A percentile compares a stretch with the other conserved stretches of the same genome.
These are phyloP conservation scores for Eolophus roseicapilla DNA, from an alignment of 2,113 vertebrate genomes.

Conservation along the genomic window DNA sequence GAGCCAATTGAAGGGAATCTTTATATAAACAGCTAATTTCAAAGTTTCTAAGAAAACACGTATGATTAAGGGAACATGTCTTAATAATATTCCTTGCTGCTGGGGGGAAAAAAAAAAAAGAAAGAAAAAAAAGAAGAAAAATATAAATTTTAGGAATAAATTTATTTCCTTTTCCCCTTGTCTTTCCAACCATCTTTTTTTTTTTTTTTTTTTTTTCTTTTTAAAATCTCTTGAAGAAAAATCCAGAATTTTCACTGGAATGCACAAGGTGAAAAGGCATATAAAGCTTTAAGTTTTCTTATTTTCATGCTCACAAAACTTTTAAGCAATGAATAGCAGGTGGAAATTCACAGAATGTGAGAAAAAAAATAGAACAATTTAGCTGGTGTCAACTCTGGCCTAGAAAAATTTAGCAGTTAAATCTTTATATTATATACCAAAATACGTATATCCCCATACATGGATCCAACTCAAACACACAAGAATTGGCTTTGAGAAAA, in stretches of 20 bases:
- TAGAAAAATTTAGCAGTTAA: not conserved
- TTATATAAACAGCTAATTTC: not conserved
- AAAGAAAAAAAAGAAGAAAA: too few relatives aligned
- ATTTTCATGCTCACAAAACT: not conserved
- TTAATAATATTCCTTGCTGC: too few relatives aligned
- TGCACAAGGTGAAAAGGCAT: not conserved
- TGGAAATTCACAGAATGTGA: not conserved
- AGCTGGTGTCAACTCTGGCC: not conserved
- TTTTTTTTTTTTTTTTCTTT: not conserved
- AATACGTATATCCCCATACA: not conserved
- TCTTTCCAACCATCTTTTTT: accelerated
- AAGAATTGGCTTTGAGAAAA: not conserved
- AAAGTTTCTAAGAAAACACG: not conserved
- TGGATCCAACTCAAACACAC: not conserved
- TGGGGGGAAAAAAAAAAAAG: too few relatives aligned
- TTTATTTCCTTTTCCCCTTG: too few relatives aligned
- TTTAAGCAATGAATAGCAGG: not conserved
- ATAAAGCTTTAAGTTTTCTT: not conserved
- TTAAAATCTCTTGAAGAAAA: not conserved
- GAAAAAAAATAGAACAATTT: not conserved
- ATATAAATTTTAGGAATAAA: too few relatives aligned
- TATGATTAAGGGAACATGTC: not conserved
- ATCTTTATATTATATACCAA: not conserved
- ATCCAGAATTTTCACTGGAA: not conserved
- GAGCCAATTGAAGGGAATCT: not conserved